phyloP scores from a whole-genome alignment of 1,140 invertebrate species.

The Tetraneura akinire region DNA sequence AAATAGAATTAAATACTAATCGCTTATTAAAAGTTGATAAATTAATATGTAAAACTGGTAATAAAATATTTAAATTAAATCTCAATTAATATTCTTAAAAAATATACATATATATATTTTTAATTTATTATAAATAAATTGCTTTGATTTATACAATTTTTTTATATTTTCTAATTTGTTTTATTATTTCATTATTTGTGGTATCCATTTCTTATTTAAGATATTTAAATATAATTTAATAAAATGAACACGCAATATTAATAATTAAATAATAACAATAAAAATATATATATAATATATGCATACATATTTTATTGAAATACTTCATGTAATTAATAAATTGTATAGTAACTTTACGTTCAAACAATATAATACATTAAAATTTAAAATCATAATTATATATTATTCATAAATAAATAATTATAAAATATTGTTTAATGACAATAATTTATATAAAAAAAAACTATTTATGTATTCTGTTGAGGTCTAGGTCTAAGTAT shows the following conservation, averaged over 20 bases:
- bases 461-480: neutral
- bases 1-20: conserved; percentile 12
- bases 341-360: neutral
- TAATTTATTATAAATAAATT: neutral
- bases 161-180: neutral
- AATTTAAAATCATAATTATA: neutral
- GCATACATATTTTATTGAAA: neutral
- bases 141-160: neutral
- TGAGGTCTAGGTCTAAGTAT: conserved; percentile 78
- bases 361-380: neutral
- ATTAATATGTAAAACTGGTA: conserved; percentile 43
- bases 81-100: conserved; percentile 27
- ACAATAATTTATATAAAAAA: neutral
- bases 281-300: neutral
- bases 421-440: neutral
- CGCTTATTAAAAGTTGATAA: conserved; percentile 20
- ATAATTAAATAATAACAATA: conserved; percentile 4
- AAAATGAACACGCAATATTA: too few species aligned
- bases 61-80: conserved; percentile 33
- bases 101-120: too few species aligned
- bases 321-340: neutral
- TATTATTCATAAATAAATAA: neutral
- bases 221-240: too few species aligned
- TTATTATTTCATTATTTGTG: too few species aligned
- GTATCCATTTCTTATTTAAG: neutral